phyloP scores from a whole-genome alignment of 2,113 vertebrate species.

The Chroicocephalus ridibundus region DNA sequence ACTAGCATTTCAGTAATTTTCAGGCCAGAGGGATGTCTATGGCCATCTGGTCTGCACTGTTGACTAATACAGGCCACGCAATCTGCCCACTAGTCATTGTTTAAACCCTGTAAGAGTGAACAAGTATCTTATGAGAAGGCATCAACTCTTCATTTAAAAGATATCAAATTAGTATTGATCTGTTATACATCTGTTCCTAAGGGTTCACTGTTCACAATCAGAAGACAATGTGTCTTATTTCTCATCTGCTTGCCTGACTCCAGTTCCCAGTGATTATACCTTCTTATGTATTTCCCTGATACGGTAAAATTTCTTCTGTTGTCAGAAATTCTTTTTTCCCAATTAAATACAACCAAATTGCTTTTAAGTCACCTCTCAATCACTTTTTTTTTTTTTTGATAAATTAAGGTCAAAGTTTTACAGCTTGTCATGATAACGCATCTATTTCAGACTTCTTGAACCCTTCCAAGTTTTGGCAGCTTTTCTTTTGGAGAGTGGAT shows the following conservation, averaged over 20 bases:
- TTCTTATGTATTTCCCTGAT: neutral
- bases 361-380: neutral
- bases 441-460: neutral
- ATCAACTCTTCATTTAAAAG: neutral
- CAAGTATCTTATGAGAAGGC: neutral
- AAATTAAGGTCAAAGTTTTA: neutral
- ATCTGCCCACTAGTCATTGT: neutral
- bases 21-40: neutral
- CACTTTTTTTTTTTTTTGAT: neutral
- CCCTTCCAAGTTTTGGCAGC: neutral
- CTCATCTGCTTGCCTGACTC: neutral
- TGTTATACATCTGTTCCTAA: neutral
- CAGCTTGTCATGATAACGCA: neutral
- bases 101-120: neutral
- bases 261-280: neutral
- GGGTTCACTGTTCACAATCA: neutral
- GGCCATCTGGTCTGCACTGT: neutral
- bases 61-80: fast-evolving
- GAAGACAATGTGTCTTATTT: neutral
- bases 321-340: neutral
- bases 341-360: neutral
- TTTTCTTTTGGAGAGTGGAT: neutral
- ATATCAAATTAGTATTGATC: neutral
- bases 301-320: neutral
- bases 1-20: neutral